Evolutionary conservation across 2,113 vertebrate genomes (phyloP).

Genomic region (Crotalus viridis): DNA sequence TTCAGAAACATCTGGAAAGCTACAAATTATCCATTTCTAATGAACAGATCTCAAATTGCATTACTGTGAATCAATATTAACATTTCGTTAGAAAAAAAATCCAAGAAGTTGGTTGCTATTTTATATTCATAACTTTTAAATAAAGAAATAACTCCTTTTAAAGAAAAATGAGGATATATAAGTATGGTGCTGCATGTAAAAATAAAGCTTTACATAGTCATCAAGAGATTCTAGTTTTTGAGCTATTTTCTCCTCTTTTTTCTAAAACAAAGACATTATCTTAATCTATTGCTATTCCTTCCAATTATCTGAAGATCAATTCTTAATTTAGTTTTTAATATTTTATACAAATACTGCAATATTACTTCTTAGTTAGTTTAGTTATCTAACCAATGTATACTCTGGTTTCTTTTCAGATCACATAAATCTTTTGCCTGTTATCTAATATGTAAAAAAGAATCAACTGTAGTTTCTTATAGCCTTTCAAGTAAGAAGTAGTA

Average conservation of each 20-base stretch:
- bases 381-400: not conserved
- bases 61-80: not conserved
- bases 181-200: not conserved
- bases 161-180: not conserved
- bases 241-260: not conserved
- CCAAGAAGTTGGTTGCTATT: not conserved
- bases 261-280: not conserved
- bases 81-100: not conserved
- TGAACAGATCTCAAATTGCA: not conserved
- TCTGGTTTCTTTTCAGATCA: not conserved
- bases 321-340: not conserved
- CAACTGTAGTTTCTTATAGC: not conserved
- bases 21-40: not conserved
- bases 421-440: not conserved
- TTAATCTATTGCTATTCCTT: not conserved
- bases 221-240: not conserved
- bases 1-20: not conserved
- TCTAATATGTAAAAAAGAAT: not conserved
- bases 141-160: not conserved
- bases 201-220: not conserved
- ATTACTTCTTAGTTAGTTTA: not conserved
- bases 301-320: not conserved
- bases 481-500: not conserved
- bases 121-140: not conserved
- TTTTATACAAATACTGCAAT: not conserved